Percentiles rank a stretch among this genome's conserved stretches.
phyloP scores from a whole-genome alignment of 2,888 invertebrate species.

The Chelonus formosanus region DNA sequence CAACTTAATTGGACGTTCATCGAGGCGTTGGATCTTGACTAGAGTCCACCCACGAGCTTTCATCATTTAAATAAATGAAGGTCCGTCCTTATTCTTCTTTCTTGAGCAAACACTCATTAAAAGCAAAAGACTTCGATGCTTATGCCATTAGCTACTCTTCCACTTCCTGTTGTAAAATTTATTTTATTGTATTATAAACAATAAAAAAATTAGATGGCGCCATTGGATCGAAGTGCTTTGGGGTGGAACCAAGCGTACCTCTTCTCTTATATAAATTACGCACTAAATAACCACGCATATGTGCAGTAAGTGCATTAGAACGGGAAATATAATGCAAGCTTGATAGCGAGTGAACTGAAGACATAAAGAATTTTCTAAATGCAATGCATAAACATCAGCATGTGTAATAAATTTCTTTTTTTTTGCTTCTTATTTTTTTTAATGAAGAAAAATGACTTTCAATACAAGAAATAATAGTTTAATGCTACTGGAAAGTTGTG shows the following conservation, averaged over 20 bases:
- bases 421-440: no score
- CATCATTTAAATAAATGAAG: background rate
- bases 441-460: background rate
- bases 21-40: constrained; percentile 31
- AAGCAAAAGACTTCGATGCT: background rate
- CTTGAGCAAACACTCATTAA: background rate
- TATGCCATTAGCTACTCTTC: background rate
- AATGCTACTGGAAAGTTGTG: constrained; percentile 49
- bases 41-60: constrained; percentile 17
- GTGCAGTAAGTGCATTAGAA: constrained; percentile 36
- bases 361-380: background rate
- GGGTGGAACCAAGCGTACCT: constrained; percentile 64
- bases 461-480: constrained; percentile 12
- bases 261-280: constrained; percentile 62
- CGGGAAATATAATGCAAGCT: constrained; percentile 40
- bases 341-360: constrained; percentile 21
- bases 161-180: no score
- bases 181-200: background rate
- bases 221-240: constrained; percentile 62
- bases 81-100: no score
- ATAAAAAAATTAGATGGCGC: constrained; percentile 45
- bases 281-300: constrained; percentile 57
- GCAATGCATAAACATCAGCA: background rate
- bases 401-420: background rate
- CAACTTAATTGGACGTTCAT: constrained; percentile 43